phyloP scores from a whole-genome alignment of 1,140 invertebrate species.

The Hyles vespertilio region DNA sequence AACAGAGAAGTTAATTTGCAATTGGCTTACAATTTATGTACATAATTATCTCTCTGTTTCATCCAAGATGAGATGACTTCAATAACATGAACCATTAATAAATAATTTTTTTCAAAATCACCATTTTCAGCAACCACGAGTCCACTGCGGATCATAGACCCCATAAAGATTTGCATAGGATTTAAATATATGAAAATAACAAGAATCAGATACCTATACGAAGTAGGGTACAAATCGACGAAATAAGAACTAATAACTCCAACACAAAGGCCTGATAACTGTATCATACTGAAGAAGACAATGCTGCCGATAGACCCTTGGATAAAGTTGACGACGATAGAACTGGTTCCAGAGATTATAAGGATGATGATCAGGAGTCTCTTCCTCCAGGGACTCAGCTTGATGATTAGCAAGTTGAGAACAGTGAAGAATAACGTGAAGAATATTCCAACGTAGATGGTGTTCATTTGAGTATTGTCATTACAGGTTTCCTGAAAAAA shows the following conservation, averaged over 20 bases:
- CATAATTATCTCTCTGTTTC: too few species aligned
- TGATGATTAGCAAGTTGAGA: constrained; percentile 22
- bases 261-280: constrained; percentile 29
- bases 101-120: too few species aligned
- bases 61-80: too few species aligned
- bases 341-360: constrained; percentile 23
- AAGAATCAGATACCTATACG: constrained; percentile 30
- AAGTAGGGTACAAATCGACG: constrained; percentile 44
- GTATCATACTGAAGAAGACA: constrained; percentile 30
- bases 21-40: too few species aligned
- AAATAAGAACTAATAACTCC: constrained; percentile 34
- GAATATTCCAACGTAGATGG: constrained; percentile 29
- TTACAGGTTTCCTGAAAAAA: constrained; percentile 27
- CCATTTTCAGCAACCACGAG: too few species aligned
- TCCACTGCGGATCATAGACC: too few species aligned
- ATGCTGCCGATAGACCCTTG: constrained; percentile 25
- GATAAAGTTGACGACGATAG: constrained; percentile 23
- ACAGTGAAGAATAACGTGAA: constrained; percentile 23
- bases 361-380: constrained; percentile 23
- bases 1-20: too few species aligned
- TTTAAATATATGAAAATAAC: background rate
- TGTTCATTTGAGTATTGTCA: constrained; percentile 25
- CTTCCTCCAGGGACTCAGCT: constrained; percentile 20
- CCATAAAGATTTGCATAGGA: too few species aligned
- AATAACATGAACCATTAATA: too few species aligned